Percentiles rank a stretch among this genome's conserved stretches.
phyloP scores from a whole-genome alignment of 2,888 invertebrate species.

The Cinara cedri region DNA sequence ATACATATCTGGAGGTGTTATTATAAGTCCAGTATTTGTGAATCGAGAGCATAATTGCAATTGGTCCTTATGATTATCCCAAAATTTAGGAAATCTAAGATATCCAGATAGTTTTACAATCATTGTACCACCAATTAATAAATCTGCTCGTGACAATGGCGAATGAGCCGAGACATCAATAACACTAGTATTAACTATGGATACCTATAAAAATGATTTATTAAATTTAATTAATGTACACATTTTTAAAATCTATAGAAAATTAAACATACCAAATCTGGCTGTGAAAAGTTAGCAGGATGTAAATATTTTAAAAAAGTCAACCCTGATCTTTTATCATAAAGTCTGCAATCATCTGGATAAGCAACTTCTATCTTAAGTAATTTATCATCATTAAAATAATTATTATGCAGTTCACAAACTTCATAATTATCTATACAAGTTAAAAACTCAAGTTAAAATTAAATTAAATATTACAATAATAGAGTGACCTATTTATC shows the following conservation, averaged over 20 bases:
- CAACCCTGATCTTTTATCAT: slow-evolving; percentile 83
- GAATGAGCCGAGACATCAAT: slow-evolving; percentile 63
- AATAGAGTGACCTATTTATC: not conserved
- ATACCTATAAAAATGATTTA: slow-evolving; percentile 63
- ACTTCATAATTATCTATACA: slow-evolving; percentile 74
- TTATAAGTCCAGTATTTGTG: slow-evolving; percentile 66
- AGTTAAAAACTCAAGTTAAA: not conserved
- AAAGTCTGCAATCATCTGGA: slow-evolving; percentile 78
- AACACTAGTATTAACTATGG: slow-evolving; percentile 83
- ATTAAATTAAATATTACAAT: no score
- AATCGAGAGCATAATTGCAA: slow-evolving; percentile 70
- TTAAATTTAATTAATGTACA: not conserved
- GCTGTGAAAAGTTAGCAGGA: slow-evolving; percentile 85
- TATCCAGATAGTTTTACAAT: slow-evolving; percentile 80
- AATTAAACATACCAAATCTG: slow-evolving; percentile 72
- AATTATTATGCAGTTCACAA: slow-evolving; percentile 79
- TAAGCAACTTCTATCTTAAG: slow-evolving; percentile 75
- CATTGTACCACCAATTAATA: slow-evolving; percentile 74
- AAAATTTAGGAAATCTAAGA: slow-evolving; percentile 76
- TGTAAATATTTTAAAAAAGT: slow-evolving; percentile 87
- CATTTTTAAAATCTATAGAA: slow-evolving; percentile 3
- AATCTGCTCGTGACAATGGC: slow-evolving; percentile 72
- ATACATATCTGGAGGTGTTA: slow-evolving; percentile 53
- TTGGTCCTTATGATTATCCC: slow-evolving; percentile 73
- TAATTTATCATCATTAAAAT: slow-evolving; percentile 68